Percentiles rank a stretch among this genome's conserved stretches.
Evolutionary conservation across 1,140 invertebrate species (phyloP).

Genomic region (Argopecten irradians): DNA sequence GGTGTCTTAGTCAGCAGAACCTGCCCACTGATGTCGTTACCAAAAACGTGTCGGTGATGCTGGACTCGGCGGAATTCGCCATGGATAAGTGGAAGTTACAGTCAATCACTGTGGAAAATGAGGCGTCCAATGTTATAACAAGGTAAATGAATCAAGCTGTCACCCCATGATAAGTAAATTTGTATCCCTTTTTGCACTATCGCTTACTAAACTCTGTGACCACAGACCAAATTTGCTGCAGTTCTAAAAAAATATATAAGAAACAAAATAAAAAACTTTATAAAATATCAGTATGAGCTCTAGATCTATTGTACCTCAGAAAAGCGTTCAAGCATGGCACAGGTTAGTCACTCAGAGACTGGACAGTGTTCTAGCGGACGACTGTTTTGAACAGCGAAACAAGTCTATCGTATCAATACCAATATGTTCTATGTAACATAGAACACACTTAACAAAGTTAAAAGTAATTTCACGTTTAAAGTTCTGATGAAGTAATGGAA

Average conservation of each 20-base stretch:
- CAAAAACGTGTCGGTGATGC: conserved; percentile 56
- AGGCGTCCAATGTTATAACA: conserved; percentile 56
- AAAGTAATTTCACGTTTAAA: too few species aligned
- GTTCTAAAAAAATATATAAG: background rate
- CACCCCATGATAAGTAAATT: background rate
- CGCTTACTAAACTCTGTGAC: background rate
- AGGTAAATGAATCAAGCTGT: conserved; percentile 51
- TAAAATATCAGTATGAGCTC: too few species aligned
- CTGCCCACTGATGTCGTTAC: conserved; percentile 52
- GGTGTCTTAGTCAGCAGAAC: conserved; percentile 65
- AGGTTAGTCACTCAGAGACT: too few species aligned
- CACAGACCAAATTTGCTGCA: background rate
- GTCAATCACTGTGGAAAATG: conserved; percentile 62
- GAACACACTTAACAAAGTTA: too few species aligned
- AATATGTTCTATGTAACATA: background rate
- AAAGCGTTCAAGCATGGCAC: too few species aligned
- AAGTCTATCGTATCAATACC: background rate
- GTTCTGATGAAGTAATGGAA: too few species aligned
- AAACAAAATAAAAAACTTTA: too few species aligned
- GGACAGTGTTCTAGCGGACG: too few species aligned
- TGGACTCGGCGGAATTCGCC: conserved; percentile 52
- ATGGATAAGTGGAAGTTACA: conserved; percentile 58
- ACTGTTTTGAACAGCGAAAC: too few species aligned
- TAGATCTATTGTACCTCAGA: too few species aligned
- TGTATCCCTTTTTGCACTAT: background rate